Evolutionary conservation across 2,888 invertebrate genomes (phyloP).

Genomic region (Mesoligia furuncula): DNA sequence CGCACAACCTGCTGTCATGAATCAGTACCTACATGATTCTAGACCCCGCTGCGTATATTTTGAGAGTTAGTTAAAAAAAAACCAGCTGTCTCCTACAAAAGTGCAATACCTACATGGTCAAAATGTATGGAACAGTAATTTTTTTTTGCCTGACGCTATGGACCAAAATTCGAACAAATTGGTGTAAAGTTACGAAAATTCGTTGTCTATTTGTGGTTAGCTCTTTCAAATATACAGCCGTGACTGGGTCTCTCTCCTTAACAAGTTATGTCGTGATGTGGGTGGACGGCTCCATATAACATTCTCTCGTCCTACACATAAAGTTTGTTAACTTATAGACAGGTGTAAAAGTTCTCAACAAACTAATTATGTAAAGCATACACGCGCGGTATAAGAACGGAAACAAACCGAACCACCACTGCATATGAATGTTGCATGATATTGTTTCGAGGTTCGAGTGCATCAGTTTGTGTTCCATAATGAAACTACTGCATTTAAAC

Average conservation of each 20-base stretch:
- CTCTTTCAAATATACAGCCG: neutral
- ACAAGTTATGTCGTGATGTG: constrained; percentile 2
- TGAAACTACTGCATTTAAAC: neutral
- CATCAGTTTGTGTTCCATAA: neutral
- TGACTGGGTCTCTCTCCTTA: neutral
- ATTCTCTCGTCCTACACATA: constrained; percentile 3
- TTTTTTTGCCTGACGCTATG: neutral
- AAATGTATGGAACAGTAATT: neutral
- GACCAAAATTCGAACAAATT: neutral
- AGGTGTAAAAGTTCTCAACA: neutral
- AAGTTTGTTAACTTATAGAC: neutral
- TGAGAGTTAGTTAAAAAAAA: neutral
- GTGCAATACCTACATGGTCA: neutral
- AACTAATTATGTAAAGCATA: constrained; percentile 12
- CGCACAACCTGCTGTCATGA: neutral
- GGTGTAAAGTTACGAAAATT: neutral
- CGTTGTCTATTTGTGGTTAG: neutral
- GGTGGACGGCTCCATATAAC: constrained; percentile 2
- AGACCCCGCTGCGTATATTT: neutral
- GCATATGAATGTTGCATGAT: constrained; percentile 1
- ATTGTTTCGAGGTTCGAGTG: neutral
- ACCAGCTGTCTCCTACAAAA: neutral
- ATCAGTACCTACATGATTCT: neutral
- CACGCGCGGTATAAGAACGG: neutral
- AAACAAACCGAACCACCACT: constrained; percentile 5